Percentiles rank a stretch among this genome's conserved stretches.
phyloP scores from a whole-genome alignment of 2,888 invertebrate species.

The Drosophila austrosaltans region DNA sequence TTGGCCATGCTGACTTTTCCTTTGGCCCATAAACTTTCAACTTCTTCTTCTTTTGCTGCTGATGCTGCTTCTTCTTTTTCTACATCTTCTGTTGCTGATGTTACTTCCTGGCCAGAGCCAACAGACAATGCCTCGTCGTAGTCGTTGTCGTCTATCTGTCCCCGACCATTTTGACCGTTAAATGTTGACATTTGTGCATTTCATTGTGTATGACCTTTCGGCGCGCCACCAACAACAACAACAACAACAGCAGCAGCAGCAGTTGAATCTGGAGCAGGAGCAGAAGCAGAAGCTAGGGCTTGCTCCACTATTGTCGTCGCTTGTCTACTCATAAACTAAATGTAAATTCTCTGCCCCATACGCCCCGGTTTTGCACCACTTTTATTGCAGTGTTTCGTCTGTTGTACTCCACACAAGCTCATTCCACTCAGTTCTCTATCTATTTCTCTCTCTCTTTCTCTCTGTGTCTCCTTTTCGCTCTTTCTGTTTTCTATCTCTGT shows the following conservation, averaged over 20 bases:
- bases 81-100: constrained; percentile 40
- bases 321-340: constrained; percentile 78
- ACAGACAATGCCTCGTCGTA: constrained; percentile 53
- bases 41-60: constrained; percentile 44
- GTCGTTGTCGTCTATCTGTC: constrained; percentile 29
- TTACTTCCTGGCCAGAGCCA: constrained; percentile 58
- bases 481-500: constrained; percentile 14
- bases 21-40: constrained; percentile 71
- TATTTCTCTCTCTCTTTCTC: background rate
- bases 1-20: constrained; percentile 59
- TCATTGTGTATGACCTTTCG: constrained; percentile 75
- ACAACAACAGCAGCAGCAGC: constrained; percentile 37
- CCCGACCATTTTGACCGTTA: constrained; percentile 74
- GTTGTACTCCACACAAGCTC: constrained; percentile 37
- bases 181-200: constrained; percentile 79
- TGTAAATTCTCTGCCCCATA: constrained; percentile 69
- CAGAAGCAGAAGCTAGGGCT: constrained; percentile 15
- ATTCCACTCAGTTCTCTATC: constrained; percentile 6
- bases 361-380: constrained; percentile 46
- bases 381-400: constrained; percentile 71
- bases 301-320: constrained; percentile 66
- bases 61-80: constrained; percentile 31
- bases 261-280: constrained; percentile 8
- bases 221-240: constrained; percentile 60
- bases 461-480: background rate